Evolutionary conservation across 2,113 vertebrate genomes (phyloP).

Genomic region (Poeciliopsis retropinna): DNA sequence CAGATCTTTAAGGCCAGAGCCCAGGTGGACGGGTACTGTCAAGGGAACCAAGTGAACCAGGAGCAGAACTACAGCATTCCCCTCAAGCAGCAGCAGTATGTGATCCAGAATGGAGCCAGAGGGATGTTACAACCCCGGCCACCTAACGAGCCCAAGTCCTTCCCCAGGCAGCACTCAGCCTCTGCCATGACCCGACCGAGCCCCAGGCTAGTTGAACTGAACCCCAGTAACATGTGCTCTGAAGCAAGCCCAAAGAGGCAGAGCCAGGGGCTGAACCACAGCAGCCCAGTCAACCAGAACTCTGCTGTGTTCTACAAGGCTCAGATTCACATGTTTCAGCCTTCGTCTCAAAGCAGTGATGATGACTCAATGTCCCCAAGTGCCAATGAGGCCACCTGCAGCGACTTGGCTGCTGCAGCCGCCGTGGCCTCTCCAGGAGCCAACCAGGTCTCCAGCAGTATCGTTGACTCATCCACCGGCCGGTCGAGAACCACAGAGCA

Average conservation of each 20-base stretch:
- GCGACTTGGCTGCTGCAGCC: constrained; percentile 72
- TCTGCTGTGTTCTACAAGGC: constrained; percentile 87
- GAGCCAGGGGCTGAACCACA: constrained; percentile 55
- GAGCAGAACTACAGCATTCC: constrained; percentile 76
- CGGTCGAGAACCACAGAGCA: constrained; percentile 83
- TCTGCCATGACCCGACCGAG: constrained; percentile 78
- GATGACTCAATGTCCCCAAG: constrained; percentile 75
- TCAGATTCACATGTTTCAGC: constrained; percentile 92
- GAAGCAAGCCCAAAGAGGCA: constrained; percentile 85
- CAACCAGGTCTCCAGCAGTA: constrained; percentile 97
- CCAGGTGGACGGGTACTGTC: constrained; percentile 77
- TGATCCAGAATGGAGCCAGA: constrained; percentile 62
- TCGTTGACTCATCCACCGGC: constrained; percentile 86
- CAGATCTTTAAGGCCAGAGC: constrained; percentile 81
- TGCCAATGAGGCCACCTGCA: constrained; percentile 57
- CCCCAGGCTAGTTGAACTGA: constrained; percentile 70
- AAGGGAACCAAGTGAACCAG: constrained; percentile 74
- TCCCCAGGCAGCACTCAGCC: constrained; percentile 74
- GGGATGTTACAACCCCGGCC: constrained; percentile 87
- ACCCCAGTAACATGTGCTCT: constrained; percentile 61
- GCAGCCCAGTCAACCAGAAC: constrained; percentile 63
- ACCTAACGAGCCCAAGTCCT: constrained; percentile 82
- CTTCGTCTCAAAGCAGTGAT: constrained; percentile 77
- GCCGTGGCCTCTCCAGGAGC: constrained; percentile 89
- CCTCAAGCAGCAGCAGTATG: constrained; percentile 60